These are phyloP conservation scores for Chionomys nivalis DNA, from an alignment of 2,113 vertebrate species.

Conservation along the genomic window DNA sequence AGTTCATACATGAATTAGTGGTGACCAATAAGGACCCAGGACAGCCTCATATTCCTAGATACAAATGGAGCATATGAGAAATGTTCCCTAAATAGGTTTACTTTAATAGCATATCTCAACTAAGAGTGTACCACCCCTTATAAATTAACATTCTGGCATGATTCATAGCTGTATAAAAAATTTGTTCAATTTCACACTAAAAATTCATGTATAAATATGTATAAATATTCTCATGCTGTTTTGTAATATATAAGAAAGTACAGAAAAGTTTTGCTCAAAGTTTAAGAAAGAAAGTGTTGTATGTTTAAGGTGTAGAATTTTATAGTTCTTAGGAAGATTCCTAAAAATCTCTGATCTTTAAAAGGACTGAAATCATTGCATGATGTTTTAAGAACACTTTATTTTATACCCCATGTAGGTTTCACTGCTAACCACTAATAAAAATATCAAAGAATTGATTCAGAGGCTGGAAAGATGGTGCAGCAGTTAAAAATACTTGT, in stretches of 20 bases:
- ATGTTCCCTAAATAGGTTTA: not conserved
- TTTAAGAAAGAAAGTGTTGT: not conserved
- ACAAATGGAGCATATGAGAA: not conserved
- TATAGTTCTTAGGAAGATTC: not conserved
- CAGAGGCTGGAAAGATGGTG: too few species aligned
- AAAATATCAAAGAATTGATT: not conserved
- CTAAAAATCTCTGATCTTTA: not conserved
- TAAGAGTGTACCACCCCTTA: not conserved
- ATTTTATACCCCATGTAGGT: not conserved
- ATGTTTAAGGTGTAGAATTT: not conserved
- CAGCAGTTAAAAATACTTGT: too few species aligned
- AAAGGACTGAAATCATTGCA: not conserved
- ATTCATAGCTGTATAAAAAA: slow-evolving; percentile 16
- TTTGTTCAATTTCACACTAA: slow-evolving; percentile 17
- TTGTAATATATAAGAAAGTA: not conserved
- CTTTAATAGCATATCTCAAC: slow-evolving; percentile 31
- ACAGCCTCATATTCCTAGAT: not conserved
- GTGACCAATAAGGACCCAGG: not conserved
- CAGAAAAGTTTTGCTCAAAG: not conserved
- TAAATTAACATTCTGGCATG: slow-evolving; percentile 40
- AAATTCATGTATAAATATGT: not conserved
- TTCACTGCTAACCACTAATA: not conserved
- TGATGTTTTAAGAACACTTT: not conserved
- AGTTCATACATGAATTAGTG: accelerated
- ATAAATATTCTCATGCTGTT: not conserved